Evolutionary conservation across 2,888 invertebrate genomes (phyloP).

Genomic region (Parapristionchus giblindavisi): DNA sequence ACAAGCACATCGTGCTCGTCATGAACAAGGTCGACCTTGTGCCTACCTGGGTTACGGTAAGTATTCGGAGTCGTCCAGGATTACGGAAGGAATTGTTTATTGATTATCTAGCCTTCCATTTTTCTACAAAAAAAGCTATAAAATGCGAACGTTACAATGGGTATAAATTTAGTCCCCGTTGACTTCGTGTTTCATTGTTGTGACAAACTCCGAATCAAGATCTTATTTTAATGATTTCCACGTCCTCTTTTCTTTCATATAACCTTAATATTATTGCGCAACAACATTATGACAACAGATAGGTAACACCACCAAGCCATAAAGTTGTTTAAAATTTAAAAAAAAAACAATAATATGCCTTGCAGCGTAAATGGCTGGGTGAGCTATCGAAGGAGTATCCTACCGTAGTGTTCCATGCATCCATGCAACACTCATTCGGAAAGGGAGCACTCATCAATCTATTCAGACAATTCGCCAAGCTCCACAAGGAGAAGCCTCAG

Average conservation of each 20-base stretch:
- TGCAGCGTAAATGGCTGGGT: constrained; percentile 89
- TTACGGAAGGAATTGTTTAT: background rate
- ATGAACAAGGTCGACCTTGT: constrained; percentile 90
- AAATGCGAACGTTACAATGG: too few relatives aligned
- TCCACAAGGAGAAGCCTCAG: constrained; percentile 95
- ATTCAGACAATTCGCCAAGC: constrained; percentile 90
- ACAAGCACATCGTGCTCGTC: constrained; percentile 95
- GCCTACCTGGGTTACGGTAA: constrained; percentile 91
- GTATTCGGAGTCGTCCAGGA: too few relatives aligned
- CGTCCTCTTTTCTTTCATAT: too few relatives aligned
- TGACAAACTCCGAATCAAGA: too few relatives aligned
- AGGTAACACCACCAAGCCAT: too few relatives aligned
- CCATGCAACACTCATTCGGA: constrained; percentile 96
- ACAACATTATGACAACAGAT: too few relatives aligned
- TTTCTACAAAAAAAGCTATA: too few relatives aligned
- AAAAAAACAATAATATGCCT: constrained; percentile 24
- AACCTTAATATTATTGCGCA: too few relatives aligned
- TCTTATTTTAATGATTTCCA: too few relatives aligned
- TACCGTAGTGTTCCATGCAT: constrained; percentile 97
- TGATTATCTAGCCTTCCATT: too few relatives aligned
- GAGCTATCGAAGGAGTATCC: constrained; percentile 93
- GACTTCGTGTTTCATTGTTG: too few relatives aligned
- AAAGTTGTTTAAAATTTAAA: background rate
- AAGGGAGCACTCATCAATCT: constrained; percentile 96
- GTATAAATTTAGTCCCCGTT: too few relatives aligned